Base-by-base conservation (phyloP, 2,888 invertebrate species). In the Rhopalosiphum nymphaeae region DNA sequence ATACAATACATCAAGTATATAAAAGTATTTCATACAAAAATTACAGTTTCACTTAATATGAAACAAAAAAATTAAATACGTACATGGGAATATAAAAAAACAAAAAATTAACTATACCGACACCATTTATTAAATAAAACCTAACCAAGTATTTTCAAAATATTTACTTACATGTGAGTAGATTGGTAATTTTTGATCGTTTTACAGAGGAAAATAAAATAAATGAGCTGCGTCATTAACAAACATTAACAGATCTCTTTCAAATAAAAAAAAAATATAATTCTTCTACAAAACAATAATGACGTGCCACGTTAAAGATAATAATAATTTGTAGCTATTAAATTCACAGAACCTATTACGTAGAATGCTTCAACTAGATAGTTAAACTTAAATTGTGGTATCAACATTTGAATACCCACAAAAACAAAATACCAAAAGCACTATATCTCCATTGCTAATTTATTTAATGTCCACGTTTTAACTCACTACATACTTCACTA, bases 191-290 rank as follows among this genome's bases (percentile, higher is more conserved):
- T 67, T 26, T 61, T 21, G 29, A 92, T 67, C 29, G 29, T 88
- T 88, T 42, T 92, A 49, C 67, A 10, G 9, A 25, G 42, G 9
- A n/a, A 87, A 92, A 67, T 61, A 67, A 92, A 49, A 78, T n/a
- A 78, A 88, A 92, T 67, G 67, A 53, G 49, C 78, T 61, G 5
- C 67, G 53, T 92, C 67, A 42, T 92, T 88, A 78, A 25, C 36
- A 21, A 42, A 67, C 53, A 88, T 92, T 92, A 67, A 67, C 67
- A 49, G 61, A 92, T 88, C 42, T 67, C 42, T 88, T 88, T 78
- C 25, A 10, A 1, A 78, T 9, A 84, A 57, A 29, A 84, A 67
- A 92, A 53, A 91, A 1, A 91, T 36, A 36, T 42, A 53, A 44
- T 29, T 88, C 42, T 29, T 67, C 67, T 67, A 42, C 49, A 42